phyloP scores from a whole-genome alignment of 2,113 vertebrate genomes.

The Tragelaphus scriptus region DNA sequence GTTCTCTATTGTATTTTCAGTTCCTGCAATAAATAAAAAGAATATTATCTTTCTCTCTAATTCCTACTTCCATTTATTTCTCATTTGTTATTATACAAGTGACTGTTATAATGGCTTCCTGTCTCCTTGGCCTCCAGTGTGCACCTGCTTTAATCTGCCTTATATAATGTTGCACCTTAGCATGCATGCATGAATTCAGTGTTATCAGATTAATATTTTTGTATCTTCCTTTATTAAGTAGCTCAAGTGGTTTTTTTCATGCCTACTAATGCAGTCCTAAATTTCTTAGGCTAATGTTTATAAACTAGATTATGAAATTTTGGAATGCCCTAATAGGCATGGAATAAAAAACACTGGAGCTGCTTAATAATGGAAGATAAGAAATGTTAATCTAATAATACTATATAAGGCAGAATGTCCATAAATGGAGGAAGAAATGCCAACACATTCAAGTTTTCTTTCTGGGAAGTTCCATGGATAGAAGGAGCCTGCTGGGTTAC shows the following conservation, averaged over 20 bases:
- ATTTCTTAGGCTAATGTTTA: neutral
- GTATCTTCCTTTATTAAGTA: neutral
- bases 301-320: neutral
- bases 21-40: neutral
- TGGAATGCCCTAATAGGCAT: neutral
- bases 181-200: accelerated
- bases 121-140: neutral
- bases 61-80: neutral
- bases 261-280: neutral
- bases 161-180: neutral
- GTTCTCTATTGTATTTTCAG: neutral
- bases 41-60: neutral
- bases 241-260: neutral
- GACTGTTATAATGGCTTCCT: neutral
- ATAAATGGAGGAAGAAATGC: neutral
- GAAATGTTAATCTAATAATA: neutral
- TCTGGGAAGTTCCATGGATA: neutral
- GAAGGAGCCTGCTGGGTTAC: neutral
- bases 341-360: neutral
- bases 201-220: neutral
- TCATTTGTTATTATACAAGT: neutral
- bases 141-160: neutral
- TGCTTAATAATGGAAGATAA: neutral
- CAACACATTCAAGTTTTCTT: neutral
- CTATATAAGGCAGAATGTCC: neutral